Conservation (phyloP, 2,113 vertebrate species). For the Dryoscopus gambensis region DNA sequence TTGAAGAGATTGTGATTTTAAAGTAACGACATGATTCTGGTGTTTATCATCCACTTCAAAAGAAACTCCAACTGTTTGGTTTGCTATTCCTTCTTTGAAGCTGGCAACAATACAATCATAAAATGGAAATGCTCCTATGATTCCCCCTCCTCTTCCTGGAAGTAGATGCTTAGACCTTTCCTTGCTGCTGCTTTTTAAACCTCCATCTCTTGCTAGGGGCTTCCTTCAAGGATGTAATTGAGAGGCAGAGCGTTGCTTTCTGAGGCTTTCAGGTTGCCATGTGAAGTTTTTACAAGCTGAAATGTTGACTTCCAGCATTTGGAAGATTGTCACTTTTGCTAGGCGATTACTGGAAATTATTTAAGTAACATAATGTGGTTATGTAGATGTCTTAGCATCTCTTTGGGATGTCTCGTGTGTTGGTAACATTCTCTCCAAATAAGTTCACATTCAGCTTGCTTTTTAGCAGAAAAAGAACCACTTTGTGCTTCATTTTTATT, state of each 20-base stretch:
- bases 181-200: neutral
- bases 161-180: neutral
- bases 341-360: neutral
- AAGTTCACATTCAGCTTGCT: neutral
- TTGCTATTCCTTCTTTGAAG: neutral
- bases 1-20: neutral
- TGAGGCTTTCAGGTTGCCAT: neutral
- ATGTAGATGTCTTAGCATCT: neutral
- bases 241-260: neutral
- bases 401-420: neutral
- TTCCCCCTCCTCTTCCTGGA: neutral
- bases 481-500: neutral
- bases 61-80: neutral
- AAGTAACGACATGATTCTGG: neutral
- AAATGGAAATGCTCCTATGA: neutral
- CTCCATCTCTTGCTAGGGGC: neutral
- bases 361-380: neutral
- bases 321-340: neutral
- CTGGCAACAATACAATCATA: neutral
- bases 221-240: neutral
- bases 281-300: neutral
- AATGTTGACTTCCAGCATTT: neutral
- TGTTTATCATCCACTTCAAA: neutral
- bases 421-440: neutral
- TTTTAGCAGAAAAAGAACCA: neutral